Evolutionary conservation across 2,113 vertebrate genomes (phyloP), one percentile per base, ranked within the genome.

Genomic region (Anolis carolinensis): DNA sequence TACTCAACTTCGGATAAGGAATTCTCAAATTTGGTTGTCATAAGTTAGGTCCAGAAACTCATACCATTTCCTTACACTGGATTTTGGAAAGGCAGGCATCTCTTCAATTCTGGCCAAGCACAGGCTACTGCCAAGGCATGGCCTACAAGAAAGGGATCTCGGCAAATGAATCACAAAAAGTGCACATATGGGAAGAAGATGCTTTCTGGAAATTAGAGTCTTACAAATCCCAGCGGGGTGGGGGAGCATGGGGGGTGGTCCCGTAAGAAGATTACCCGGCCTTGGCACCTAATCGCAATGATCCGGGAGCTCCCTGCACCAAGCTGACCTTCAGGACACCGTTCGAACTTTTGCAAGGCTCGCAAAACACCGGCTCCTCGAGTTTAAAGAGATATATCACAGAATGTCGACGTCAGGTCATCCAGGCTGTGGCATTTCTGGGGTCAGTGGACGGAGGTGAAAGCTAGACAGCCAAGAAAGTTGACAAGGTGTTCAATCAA

Each of bases 161-260:
- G 63, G 67, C 44, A 48, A 94, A 81, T 11, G 0, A 1, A 75
- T 80, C 85, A 89, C 39, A 92, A 86, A 88, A 92, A 87, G 74
- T 86, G 86, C 88, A 82, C 90, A 91, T 93, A 92, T 93, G 93
- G 92, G 93, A 89, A 78, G 92, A 93, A 88, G 77, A 91, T 88
- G 86, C 92, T 88, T 91, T 73, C 93, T 90, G 92, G 94, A 93
- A 92, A 93, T 93, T 68, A 92, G 88, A 83, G 84, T 90, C 89
- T 84, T 87, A 48, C 86, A 92, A 93, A 94, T 93, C 90, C 93
- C 89, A 88, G 89, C 91, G 65, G 65, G 65, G 65, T 68, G 65
- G 65, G 63, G 63, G 21, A 9, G 4, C 21, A 16, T 88, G 86
- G 63, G 91, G 82, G 86, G 86, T 86, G 55, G 52, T 65, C 70